Conservation (phyloP, 1,140 invertebrate genomes). For the Notospermus geniculatus region DNA sequence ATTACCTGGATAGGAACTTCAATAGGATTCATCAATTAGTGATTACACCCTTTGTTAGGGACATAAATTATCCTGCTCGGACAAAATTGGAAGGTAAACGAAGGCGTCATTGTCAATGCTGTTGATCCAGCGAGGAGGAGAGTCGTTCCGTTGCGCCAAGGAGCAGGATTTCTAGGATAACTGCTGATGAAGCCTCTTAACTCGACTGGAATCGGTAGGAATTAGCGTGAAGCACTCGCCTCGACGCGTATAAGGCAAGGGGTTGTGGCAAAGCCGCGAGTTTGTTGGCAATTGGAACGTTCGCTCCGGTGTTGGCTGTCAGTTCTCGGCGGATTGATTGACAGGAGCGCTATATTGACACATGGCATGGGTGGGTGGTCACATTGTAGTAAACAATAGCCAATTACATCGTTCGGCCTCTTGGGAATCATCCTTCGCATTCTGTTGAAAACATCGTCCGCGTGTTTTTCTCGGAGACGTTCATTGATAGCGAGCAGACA, state of each 20-base stretch:
- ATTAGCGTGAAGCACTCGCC: slow-evolving; percentile 2
- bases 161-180: neutral
- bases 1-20: neutral
- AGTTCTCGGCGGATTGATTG: neutral
- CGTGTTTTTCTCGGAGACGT: slow-evolving; percentile 1
- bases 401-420: neutral
- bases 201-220: neutral
- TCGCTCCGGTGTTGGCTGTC: neutral
- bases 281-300: neutral
- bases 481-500: neutral
- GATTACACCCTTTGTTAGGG: slow-evolving; percentile 3
- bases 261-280: slow-evolving; percentile 2
- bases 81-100: no score
- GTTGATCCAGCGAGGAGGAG: neutral
- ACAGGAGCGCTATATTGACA: slow-evolving; percentile 5
- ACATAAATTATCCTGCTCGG: slow-evolving; percentile 2
- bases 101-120: neutral
- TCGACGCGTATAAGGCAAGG: no score
- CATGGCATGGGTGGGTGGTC: neutral
- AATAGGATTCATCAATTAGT: neutral
- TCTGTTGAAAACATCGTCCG: slow-evolving; percentile 1
- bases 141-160: neutral
- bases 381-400: slow-evolving; percentile 6
- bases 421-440: neutral
- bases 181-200: neutral